A percentile compares a stretch with the other conserved stretches of the same genome.
These are phyloP conservation scores for Pardalotus punctatus DNA, from an alignment of 2,113 vertebrate species.

Conservation along the genomic window DNA sequence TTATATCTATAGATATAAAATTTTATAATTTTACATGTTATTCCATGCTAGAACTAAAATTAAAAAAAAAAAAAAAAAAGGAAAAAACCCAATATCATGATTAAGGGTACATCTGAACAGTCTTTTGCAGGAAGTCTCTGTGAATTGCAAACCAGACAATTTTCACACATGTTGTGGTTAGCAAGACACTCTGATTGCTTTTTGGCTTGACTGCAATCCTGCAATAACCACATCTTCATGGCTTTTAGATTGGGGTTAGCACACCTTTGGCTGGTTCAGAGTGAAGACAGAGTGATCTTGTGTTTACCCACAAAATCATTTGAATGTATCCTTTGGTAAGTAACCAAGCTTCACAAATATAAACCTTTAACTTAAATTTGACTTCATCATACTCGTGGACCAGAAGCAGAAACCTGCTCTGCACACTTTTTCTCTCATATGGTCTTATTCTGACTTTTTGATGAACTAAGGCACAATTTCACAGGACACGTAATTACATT, in stretches of 20 bases:
- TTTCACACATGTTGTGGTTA: neutral
- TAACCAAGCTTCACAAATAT: neutral
- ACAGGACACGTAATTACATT: neutral
- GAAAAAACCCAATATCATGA: accelerated
- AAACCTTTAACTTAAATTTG: neutral
- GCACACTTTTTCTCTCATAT: accelerated
- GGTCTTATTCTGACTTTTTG: neutral
- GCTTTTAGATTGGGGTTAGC: neutral
- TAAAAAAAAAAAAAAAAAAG: neutral
- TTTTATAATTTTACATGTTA: too few species aligned
- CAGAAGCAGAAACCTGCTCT: neutral
- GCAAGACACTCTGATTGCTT: neutral
- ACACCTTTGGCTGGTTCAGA: neutral
- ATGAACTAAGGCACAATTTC: neutral
- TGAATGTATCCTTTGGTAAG: neutral
- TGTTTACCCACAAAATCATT: neutral
- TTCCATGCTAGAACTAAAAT: neutral
- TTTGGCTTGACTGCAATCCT: neutral
- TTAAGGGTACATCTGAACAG: neutral
- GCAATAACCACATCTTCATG: neutral
- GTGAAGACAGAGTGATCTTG: neutral
- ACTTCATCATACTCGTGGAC: neutral
- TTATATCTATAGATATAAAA: too few species aligned
- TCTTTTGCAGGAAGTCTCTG: neutral
- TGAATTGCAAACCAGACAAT: neutral